Base-by-base conservation (phyloP, 2,888 invertebrate genomes). In the Torymus auratus region DNA sequence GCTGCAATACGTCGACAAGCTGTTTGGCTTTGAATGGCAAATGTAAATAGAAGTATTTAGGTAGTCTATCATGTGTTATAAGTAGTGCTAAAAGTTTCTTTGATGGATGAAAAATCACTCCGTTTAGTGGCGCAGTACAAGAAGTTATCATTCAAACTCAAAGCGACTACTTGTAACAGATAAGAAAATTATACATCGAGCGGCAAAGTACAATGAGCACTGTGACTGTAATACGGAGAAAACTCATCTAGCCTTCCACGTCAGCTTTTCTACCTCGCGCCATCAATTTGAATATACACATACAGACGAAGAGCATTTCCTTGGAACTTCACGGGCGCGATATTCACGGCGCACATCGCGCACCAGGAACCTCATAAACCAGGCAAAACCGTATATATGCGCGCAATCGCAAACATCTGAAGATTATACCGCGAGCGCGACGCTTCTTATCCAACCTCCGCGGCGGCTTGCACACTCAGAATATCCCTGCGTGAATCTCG, bases 281-380 rank as follows among this genome's bases (percentile, higher is more conserved):
- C 55, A 73, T 69, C 55, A 55, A 79, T 79, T 73, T 64, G 15
- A 73, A 68, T 68, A 68, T 68, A 62, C 61, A 13, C 68, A n/a
- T n/a, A 56, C 41, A 41, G 41, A 5, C 7, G 7, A 1, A 41
- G 50, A 60, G 55, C 41, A 68, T 74, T 74, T 74, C 69, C 74
- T 69, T 64, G 74, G 53, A 74, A 65, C 7, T 41, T 41, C 5
- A 41, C 4, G 14, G 17, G 11, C 20, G 15, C 17, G 50, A 11
- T 41, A 60, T 52, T 20, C 20, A 72, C 28, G n/a, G 41, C 60
- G 67, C 60, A 60, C 60, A 60, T 52, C 55, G 55, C 23, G 50
- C 58, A 23, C 62, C 41, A 56, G 56, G 64, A 70, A 64, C 64
- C 77, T 70, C 61, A 13, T 23, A 60, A 52, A 62, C 4, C 23